Percentiles rank a stretch among this genome's conserved stretches.
phyloP scores from a whole-genome alignment of 2,888 invertebrate genomes.

The Spicauda simplicius region DNA sequence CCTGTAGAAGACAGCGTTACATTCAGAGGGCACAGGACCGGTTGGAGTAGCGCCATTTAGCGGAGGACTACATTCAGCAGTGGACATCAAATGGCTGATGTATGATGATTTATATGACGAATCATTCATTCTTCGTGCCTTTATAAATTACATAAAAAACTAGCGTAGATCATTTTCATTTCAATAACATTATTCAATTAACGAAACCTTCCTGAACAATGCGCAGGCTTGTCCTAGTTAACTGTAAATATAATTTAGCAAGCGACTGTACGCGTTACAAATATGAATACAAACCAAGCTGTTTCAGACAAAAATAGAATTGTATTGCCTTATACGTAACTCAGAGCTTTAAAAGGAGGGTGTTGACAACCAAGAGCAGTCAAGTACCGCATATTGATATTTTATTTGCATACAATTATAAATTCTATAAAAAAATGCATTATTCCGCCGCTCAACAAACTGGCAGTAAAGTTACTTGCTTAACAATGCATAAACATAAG shows the following conservation, averaged over 20 bases:
- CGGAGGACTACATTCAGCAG: no score
- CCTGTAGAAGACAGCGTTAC: no score
- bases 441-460: conserved; percentile 10
- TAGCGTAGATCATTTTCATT: no score
- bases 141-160: no score
- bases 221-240: neutral
- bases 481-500: conserved; percentile 13
- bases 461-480: conserved; percentile 6
- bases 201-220: neutral
- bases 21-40: no score
- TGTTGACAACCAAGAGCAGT: conserved; percentile 34
- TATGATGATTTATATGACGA: no score
- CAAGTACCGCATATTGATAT: conserved; percentile 32
- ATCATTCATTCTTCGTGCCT: no score
- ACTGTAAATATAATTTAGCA: neutral
- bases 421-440: conserved; percentile 26
- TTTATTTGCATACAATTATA: conserved; percentile 32
- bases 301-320: conserved; percentile 28
- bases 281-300: conserved; percentile 21
- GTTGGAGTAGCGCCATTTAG: no score
- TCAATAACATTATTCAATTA: neutral
- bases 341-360: conserved; percentile 28
- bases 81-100: no score
- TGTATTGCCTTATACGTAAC: conserved; percentile 14
- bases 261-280: conserved; percentile 6